A percentile compares a stretch with the other conserved stretches of the same genome.
phyloP scores from a whole-genome alignment of 2,888 invertebrate species.

The Acanthoscelides obtectus region DNA sequence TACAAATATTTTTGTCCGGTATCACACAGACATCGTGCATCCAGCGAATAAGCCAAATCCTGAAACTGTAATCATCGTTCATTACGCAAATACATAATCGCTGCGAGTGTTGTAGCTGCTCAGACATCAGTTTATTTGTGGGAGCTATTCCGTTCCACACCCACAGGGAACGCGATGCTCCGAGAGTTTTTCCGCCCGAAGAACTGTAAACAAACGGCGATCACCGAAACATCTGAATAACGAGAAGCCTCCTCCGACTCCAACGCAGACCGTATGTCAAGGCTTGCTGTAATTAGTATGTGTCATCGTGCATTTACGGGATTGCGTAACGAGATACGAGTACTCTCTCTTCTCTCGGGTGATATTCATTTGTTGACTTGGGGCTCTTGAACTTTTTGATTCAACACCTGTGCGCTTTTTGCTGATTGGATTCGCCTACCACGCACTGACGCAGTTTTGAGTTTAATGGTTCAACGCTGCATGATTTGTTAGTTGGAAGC shows the following conservation, averaged over 20 bases:
- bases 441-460: too few relatives aligned
- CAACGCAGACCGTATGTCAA: background rate
- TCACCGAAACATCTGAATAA: background rate
- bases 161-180: background rate
- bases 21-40: too few relatives aligned
- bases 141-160: background rate
- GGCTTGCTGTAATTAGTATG: background rate
- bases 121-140: background rate
- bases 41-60: too few relatives aligned
- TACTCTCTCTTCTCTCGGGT: background rate
- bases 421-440: background rate
- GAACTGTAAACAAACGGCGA: background rate
- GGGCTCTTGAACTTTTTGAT: background rate
- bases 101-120: background rate
- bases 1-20: too few relatives aligned
- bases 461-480: too few relatives aligned
- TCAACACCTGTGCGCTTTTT: background rate
- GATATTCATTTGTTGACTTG: background rate
- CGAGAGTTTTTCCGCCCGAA: background rate
- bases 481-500: too few relatives aligned
- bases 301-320: background rate
- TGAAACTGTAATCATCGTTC: too few relatives aligned
- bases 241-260: background rate
- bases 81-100: background rate
- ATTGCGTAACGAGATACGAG: background rate